These are phyloP conservation scores for Cataglyphis rosenhaueri DNA, from an alignment of 2,888 invertebrate genomes.

Conservation along the genomic window DNA sequence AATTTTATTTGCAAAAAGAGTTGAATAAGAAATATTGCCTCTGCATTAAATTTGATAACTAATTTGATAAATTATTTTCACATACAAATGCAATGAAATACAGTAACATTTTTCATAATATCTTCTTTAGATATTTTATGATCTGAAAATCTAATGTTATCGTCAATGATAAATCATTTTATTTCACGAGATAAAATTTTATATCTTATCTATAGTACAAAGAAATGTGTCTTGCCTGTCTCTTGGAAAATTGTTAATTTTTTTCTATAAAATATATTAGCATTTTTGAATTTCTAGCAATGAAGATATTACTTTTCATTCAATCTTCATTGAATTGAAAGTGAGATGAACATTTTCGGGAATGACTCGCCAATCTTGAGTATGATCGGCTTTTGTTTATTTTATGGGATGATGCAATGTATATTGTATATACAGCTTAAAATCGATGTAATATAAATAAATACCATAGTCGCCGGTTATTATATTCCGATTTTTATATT, in stretches of 20 bases:
- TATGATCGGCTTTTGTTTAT: conserved; percentile 29
- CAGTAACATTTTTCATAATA: neutral
- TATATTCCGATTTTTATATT: no score
- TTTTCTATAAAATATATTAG: neutral
- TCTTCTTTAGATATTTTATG: neutral
- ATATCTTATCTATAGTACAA: neutral
- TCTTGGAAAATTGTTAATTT: neutral
- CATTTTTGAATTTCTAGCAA: neutral
- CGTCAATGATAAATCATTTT: neutral
- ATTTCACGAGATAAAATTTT: neutral
- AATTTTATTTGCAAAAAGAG: neutral
- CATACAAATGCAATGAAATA: neutral
- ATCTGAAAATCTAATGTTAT: conserved; percentile 5
- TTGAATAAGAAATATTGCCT: neutral
- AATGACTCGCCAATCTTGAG: conserved; percentile 20
- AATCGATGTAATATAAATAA: conserved; percentile 60
- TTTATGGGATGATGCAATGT: conserved; percentile 52
- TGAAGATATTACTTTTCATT: neutral
- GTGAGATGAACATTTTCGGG: conserved; percentile 3
- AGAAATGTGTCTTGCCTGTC: neutral
- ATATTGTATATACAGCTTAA: conserved; percentile 33
- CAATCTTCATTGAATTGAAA: neutral
- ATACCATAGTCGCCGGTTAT: neutral
- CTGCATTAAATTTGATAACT: neutral
- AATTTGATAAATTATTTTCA: neutral